Percentiles rank a stretch among this genome's conserved stretches.
phyloP scores from a whole-genome alignment of 2,888 invertebrate genomes.

The Teleiodes luculella region DNA sequence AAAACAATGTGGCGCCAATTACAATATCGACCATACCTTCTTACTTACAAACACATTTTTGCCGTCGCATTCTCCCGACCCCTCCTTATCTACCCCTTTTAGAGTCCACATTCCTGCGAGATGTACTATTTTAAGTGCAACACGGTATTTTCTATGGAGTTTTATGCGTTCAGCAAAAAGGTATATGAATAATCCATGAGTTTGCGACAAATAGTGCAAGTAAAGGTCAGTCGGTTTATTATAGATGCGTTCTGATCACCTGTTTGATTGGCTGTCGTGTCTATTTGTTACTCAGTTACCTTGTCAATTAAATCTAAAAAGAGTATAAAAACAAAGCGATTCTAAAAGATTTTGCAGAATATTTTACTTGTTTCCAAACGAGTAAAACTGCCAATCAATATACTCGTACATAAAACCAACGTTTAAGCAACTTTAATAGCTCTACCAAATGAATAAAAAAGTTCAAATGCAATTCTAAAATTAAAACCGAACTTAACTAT shows the following conservation, averaged over 20 bases:
- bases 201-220: slow-evolving; percentile 64
- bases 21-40: slow-evolving; percentile 60
- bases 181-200: slow-evolving; percentile 70
- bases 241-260: slow-evolving; percentile 55
- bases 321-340: neutral
- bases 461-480: no score
- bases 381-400: no score
- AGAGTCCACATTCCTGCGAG: slow-evolving; percentile 28
- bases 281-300: slow-evolving; percentile 20
- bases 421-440: no score
- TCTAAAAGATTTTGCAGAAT: neutral
- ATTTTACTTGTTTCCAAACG: neutral
- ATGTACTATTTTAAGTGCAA: slow-evolving; percentile 16
- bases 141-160: slow-evolving; percentile 32
- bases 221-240: slow-evolving; percentile 70
- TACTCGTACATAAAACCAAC: no score
- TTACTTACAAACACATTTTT: slow-evolving; percentile 28
- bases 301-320: slow-evolving; percentile 15
- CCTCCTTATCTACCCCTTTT: slow-evolving; percentile 27
- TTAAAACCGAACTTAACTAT: no score
- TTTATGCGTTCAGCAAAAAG: slow-evolving; percentile 60
- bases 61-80: neutral
- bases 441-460: no score
- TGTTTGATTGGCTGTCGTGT: slow-evolving; percentile 49
- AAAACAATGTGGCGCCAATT: slow-evolving; percentile 53